Evolutionary conservation across 2,888 invertebrate species (phyloP).

Genomic region (Ashinkailepas kermadecensis): DNA sequence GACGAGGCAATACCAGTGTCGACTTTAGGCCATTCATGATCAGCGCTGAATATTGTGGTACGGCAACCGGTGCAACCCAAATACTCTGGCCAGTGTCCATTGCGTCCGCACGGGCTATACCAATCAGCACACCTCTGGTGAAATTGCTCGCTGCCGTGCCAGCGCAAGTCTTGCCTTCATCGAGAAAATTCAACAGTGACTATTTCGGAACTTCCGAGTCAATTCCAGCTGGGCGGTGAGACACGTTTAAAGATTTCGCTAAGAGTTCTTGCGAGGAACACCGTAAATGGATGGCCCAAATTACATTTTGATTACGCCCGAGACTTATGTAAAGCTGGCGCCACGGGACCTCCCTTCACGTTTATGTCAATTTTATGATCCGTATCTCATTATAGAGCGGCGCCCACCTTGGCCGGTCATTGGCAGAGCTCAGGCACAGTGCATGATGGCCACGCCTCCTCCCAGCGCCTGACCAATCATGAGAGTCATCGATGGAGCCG

Average conservation of each 20-base stretch:
- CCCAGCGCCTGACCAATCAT: neutral
- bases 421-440: neutral
- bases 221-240: neutral
- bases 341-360: neutral
- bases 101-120: no score
- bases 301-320: neutral
- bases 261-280: neutral
- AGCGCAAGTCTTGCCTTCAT: no score
- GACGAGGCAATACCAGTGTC: no score
- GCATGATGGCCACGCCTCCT: conserved; percentile 10
- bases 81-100: no score
- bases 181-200: no score
- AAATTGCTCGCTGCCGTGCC: no score
- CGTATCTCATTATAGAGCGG: neutral
- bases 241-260: neutral
- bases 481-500: neutral
- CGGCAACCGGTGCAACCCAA: no score
- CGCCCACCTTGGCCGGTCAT: neutral
- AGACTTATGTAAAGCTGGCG: neutral
- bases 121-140: no score
- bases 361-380: conserved; percentile 5
- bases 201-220: neutral
- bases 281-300: neutral
- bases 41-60: no score
- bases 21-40: no score